Base-by-base conservation (phyloP, 2,888 invertebrate genomes). In the Himalopsyche anomala region DNA sequence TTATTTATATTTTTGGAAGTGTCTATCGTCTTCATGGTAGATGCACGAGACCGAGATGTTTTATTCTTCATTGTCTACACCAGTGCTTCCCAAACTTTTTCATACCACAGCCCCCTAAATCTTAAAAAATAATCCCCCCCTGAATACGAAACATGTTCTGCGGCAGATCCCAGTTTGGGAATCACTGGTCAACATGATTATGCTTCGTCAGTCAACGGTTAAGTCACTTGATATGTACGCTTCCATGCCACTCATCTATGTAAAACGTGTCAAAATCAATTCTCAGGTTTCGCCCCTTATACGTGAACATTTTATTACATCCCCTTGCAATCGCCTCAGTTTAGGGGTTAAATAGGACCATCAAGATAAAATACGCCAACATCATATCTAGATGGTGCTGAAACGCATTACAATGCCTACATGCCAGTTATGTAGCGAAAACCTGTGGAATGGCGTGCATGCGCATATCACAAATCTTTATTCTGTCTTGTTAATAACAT, bases 321-420 rank as follows among this genome's bases (percentile, higher is more conserved):
- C 62, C 62, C 8, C 62, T 28, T 62, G 62, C 62, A 62, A 62
- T 62, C 62, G 28, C 28, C 28, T 62, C 62, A 62, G 62, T 62
- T 62, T 62, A 62, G 62, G 62, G 62, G 62, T 62, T 62, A 62
- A 62, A 62, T 62, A 62, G 62, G 62, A 19, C 62, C 62, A 62
- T 62, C 62, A 62, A 62, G 62, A 62, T 62, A 62, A 62, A 62
- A 62, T 62, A 28, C 62, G 62, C 62, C 19, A 62, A 62, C 62
- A 62, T 62, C 28, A 28, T 62, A 62, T 62, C 62, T 62, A 62
- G 62, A 62, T 62, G 62, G 19, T 28, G 62, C 11, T n/a, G 19
- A 62, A 62, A 62, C 51, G 51, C 51, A 51, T 51, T 51, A 51
- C 15, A 51, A 51, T 51, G 51, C 62, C 62, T 62, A 62, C 62